Conservation (phyloP, 2,797 vertebrate genomes). For the Pangasius sanitwongsei region DNA sequence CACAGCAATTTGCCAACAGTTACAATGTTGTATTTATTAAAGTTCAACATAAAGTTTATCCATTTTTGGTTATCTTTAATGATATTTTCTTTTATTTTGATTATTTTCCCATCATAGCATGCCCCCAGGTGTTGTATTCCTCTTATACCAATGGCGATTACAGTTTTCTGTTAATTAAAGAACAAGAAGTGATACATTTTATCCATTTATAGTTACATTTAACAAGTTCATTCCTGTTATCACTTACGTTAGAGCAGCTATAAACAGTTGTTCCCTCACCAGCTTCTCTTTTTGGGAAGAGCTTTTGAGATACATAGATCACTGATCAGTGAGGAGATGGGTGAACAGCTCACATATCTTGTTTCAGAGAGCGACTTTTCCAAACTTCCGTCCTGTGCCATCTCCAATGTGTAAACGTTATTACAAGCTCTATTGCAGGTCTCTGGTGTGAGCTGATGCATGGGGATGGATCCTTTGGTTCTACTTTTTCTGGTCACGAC, state of each 20-base stretch:
- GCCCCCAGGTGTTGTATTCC: too few relatives aligned
- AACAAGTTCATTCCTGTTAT: background rate
- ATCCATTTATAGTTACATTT: background rate
- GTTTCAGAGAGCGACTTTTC: background rate
- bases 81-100: too few relatives aligned
- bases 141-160: too few relatives aligned
- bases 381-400: background rate
- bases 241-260: background rate
- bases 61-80: too few relatives aligned
- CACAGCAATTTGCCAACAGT: background rate
- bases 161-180: too few relatives aligned
- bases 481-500: conserved; percentile 66
- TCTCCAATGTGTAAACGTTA: background rate
- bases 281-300: background rate
- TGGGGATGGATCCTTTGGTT: conserved; percentile 66
- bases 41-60: background rate
- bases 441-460: conserved; percentile 70
- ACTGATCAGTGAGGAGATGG: background rate
- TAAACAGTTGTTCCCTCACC: background rate
- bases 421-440: conserved; percentile 36
- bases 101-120: too few relatives aligned
- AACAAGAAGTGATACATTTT: background rate
- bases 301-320: background rate
- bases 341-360: background rate
- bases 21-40: background rate